phyloP scores from a whole-genome alignment of 2,888 invertebrate genomes.

The Melinaea menophilus region DNA sequence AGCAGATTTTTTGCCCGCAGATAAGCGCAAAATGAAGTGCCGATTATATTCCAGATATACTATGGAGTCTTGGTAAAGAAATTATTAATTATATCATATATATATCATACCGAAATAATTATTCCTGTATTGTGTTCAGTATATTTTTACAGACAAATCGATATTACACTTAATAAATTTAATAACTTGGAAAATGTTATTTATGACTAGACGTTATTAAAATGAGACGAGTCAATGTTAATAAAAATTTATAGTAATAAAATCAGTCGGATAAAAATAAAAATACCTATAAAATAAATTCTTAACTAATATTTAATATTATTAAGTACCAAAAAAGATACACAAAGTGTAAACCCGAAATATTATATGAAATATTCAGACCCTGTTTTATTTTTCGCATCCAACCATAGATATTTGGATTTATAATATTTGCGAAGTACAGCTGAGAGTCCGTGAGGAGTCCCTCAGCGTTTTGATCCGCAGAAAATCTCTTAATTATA shows the following conservation, averaged over 20 bases:
- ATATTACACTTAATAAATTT: too few species aligned
- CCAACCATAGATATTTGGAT: not conserved
- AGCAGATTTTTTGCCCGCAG: slow-evolving; percentile 35
- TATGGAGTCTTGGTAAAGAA: slow-evolving; percentile 9
- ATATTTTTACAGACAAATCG: too few species aligned
- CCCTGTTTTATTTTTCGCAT: not conserved
- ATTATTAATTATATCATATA: slow-evolving; percentile 1
- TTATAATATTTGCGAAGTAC: slow-evolving; percentile 6
- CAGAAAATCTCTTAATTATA: slow-evolving; percentile 26
- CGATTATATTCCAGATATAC: slow-evolving; percentile 18
- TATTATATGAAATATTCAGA: not conserved
- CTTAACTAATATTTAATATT: too few species aligned
- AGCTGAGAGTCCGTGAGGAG: slow-evolving; percentile 3
- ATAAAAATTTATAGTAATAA: not conserved
- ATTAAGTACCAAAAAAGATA: not conserved
- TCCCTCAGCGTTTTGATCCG: slow-evolving; percentile 21
- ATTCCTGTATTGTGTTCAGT: too few species aligned
- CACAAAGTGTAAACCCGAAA: not conserved
- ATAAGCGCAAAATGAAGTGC: slow-evolving; percentile 41
- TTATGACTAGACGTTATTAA: too few species aligned
- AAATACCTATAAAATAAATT: not conserved
- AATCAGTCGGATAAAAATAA: not conserved
- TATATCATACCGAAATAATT: not conserved
- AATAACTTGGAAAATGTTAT: too few species aligned
- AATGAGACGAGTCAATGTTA: not conserved